phyloP scores from a whole-genome alignment of 2,113 vertebrate genomes.

The Merops nubicus region DNA sequence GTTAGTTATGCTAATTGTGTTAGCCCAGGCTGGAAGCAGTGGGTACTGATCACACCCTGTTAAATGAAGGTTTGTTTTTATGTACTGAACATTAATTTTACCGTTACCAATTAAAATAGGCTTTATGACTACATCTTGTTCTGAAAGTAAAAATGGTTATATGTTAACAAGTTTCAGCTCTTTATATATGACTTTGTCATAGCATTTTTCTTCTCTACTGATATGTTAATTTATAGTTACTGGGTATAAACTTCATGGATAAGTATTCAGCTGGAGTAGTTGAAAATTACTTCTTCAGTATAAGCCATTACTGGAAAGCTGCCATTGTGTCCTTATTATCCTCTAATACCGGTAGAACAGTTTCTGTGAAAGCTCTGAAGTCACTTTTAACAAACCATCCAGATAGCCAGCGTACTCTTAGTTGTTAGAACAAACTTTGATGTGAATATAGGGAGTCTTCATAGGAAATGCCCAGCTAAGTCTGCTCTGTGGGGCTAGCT shows the following conservation, averaged over 20 bases:
- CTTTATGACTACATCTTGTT: background rate
- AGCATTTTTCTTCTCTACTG: background rate
- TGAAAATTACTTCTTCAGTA: background rate
- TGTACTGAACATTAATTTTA: background rate
- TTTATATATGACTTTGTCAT: background rate
- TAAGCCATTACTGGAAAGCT: background rate
- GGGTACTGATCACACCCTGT: background rate
- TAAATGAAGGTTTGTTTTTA: background rate
- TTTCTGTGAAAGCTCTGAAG: background rate
- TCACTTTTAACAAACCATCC: background rate
- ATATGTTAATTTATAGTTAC: background rate
- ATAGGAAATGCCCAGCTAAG: background rate
- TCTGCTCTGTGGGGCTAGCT: background rate
- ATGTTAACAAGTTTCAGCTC: background rate
- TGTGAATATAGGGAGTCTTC: background rate
- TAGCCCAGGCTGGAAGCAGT: rapidly evolving
- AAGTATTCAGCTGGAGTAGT: background rate
- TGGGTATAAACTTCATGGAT: background rate
- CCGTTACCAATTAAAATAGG: background rate
- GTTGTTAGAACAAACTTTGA: background rate
- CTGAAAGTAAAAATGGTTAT: background rate
- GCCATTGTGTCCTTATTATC: background rate
- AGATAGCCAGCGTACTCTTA: background rate
- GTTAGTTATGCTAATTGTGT: background rate
- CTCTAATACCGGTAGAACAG: background rate